phyloP scores from a whole-genome alignment of 2,113 vertebrate species.

The Dissostichus mawsoni region DNA sequence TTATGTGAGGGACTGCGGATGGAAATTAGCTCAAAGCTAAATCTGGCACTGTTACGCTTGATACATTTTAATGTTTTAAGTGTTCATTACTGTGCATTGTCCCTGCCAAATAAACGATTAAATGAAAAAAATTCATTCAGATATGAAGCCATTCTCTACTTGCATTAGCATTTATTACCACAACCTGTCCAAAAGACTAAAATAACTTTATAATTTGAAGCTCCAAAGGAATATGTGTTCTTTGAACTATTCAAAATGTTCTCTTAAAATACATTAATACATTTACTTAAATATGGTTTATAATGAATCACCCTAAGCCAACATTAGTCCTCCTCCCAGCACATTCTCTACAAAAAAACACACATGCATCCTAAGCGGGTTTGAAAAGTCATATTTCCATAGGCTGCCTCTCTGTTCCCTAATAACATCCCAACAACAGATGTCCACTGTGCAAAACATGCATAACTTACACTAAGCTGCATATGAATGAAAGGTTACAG shows the following conservation, averaged over 20 bases:
- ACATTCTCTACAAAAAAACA: not conserved
- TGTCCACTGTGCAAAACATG: constrained; percentile 13
- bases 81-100: no score
- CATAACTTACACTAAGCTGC: constrained; percentile 2
- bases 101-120: no score
- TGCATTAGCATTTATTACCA: constrained; percentile 19
- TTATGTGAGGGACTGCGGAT: no score
- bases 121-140: not conserved
- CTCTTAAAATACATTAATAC: constrained; percentile 43
- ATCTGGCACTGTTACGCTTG: no score
- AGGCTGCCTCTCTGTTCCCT: constrained; percentile 35
- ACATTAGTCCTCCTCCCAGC: constrained; percentile 15
- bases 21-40: no score
- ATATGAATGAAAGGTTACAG: constrained; percentile 5
- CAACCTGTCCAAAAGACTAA: not conserved
- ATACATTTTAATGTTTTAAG: no score
- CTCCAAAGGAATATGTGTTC: constrained; percentile 22
- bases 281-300: constrained; percentile 18
- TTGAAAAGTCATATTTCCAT: no score
- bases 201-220: constrained; percentile 11
- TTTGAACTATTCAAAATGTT: constrained; percentile 51
- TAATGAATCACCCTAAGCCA: constrained; percentile 25
- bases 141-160: constrained; percentile 36
- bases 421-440: constrained; percentile 58
- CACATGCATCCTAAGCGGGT: not conserved